A percentile compares a stretch with the other conserved stretches of the same genome.
Evolutionary conservation across 2,888 invertebrate genomes (phyloP).

Genomic region (Sphinx pinastri): DNA sequence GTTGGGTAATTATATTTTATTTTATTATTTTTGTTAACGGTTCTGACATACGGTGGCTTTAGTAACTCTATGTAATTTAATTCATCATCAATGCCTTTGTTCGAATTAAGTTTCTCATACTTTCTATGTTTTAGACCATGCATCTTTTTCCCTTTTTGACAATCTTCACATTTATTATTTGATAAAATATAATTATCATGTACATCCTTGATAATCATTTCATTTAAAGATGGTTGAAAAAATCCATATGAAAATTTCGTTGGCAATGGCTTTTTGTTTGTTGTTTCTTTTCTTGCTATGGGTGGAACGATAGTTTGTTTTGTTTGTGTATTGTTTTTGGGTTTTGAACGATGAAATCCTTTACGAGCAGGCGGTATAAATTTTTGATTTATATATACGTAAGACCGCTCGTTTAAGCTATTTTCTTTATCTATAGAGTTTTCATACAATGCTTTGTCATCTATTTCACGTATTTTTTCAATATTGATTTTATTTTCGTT

Average conservation of each 20-base stretch:
- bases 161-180: slow-evolving; percentile 5
- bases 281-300: not conserved
- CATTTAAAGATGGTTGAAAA: slow-evolving; percentile 24
- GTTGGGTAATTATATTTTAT: slow-evolving; percentile 2
- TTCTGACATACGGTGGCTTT: slow-evolving; percentile 14
- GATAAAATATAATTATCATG: not conserved
- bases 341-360: slow-evolving; percentile 9
- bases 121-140: not conserved
- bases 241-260: slow-evolving; percentile 16
- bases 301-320: not conserved
- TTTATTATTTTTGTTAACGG: slow-evolving; percentile 10
- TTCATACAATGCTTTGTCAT: slow-evolving; percentile 55
- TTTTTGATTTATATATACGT: slow-evolving; percentile 61
- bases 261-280: not conserved
- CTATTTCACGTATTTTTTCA: slow-evolving; percentile 30
- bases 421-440: slow-evolving; percentile 47
- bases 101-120: not conserved
- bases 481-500: not conserved
- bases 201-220: not conserved
- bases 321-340: not conserved
- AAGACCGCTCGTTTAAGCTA: slow-evolving; percentile 63
- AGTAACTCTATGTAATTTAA: slow-evolving; percentile 11
- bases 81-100: slow-evolving; percentile 8
- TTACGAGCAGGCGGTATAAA: slow-evolving; percentile 44
- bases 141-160: not conserved